Conservation (phyloP, 2,113 vertebrate species). For the Oryzias curvinotus region DNA sequence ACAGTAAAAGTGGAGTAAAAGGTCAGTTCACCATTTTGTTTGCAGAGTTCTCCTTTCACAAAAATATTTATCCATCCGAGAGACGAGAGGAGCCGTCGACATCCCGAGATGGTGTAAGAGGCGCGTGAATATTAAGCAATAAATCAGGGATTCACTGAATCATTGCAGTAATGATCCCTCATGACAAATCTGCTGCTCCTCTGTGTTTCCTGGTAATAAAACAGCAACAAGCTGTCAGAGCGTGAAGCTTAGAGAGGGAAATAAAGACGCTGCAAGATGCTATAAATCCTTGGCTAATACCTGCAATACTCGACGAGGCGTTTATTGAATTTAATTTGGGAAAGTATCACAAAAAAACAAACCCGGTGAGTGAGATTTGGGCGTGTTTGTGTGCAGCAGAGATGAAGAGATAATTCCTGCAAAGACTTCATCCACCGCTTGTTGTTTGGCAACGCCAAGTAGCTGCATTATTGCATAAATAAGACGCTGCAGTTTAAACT, state of each 20-base stretch:
- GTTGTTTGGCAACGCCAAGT: conserved; percentile 52
- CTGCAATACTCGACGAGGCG: background rate
- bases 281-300: conserved; percentile 5
- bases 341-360: background rate
- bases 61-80: too few species aligned
- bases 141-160: conserved; percentile 6
- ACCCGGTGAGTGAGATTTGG: background rate
- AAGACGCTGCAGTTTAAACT: conserved; percentile 26
- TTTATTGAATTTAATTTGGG: background rate
- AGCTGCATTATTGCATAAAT: conserved; percentile 55
- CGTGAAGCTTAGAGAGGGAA: conserved; percentile 1
- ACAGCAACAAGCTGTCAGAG: background rate
- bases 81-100: too few species aligned
- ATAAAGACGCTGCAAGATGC: conserved; percentile 1
- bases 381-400: conserved; percentile 10
- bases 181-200: background rate
- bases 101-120: background rate
- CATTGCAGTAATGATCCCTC: conserved; percentile 16
- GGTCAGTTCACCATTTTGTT: too few species aligned
- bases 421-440: conserved; percentile 40
- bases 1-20: too few species aligned
- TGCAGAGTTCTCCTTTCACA: too few species aligned
- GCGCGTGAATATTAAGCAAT: conserved; percentile 7
- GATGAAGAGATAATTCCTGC: conserved; percentile 60
- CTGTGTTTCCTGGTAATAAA: background rate